Conservation (phyloP, 1,140 invertebrate species). For the Megathymus violae region DNA sequence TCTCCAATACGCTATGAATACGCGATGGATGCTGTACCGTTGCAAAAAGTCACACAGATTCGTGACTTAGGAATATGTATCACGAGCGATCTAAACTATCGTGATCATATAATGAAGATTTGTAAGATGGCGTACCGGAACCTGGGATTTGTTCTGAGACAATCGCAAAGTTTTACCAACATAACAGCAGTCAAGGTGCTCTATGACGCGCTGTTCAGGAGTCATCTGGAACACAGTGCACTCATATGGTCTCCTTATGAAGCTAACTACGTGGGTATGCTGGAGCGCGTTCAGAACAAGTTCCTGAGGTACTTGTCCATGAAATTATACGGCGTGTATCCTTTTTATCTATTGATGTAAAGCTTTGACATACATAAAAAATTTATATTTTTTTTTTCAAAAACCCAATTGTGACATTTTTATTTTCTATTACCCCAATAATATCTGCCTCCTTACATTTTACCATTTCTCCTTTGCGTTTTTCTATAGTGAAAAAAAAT, state of each 20-base stretch:
- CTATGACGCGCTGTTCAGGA: conserved; percentile 13
- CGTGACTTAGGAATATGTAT: background rate
- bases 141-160: background rate
- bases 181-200: background rate
- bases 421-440: too few species aligned
- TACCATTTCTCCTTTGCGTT: too few species aligned
- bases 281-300: too few species aligned
- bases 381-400: too few species aligned
- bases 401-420: too few species aligned
- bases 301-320: too few species aligned
- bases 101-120: background rate
- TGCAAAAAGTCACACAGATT: background rate
- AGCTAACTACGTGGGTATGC: conserved; percentile 50
- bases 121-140: background rate
- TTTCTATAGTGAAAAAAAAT: too few species aligned
- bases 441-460: too few species aligned
- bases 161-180: background rate
- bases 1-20: background rate
- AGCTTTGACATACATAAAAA: too few species aligned
- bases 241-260: background rate
- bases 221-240: conserved; percentile 18
- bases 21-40: background rate
- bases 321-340: too few species aligned
- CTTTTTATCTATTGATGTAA: too few species aligned
- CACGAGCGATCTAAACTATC: background rate